Evolutionary conservation across 2,888 invertebrate genomes (phyloP), one percentile per base, ranked within the genome.

Genomic region (Zygothrica quintamaculata): DNA sequence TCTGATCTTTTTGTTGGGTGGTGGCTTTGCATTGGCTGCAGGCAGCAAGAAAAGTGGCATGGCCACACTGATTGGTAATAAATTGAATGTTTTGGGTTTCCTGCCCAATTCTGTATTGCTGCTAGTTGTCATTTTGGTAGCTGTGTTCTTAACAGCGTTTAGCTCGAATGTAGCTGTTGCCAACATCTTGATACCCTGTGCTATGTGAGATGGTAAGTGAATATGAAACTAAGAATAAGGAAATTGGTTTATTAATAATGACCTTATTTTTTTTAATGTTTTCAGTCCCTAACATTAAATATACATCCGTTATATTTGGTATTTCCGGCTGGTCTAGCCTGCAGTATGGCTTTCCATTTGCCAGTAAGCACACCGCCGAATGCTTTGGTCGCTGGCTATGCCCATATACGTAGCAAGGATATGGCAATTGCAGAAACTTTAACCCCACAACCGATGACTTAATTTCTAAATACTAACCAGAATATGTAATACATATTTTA

Each of bases 311-410:
- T 98, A 58, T 96, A 96, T 91, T 92, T 98, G 89, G 97, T 98
- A 94, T 92, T 98, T 78, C 97, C 98, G 0, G 96, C 97, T 0
- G 94, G 97, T 0, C 92, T 98, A 16, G 95, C 96, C 15, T 97
- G 97, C 89, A 97, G 97, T 51, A 97, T 97, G 92, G 97, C 96
- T 6, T 96, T 98, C 93, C 97, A 97, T 93, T 93, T 98, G 90
- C 98, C 98, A 0, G 98, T 98, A 9, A 98, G 97, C 43, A 98
- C 98, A 0, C 98, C 98, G 1, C 98, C 98, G 11, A 98, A 98
- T 91, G 98, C 98, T 2, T 96, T 99, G 61, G 97, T 96, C 0
- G 96, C 96, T 13, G 96, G 95, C 0, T 95, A 96, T 8, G 95
- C 95, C 1, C 94, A 94, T 79, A 96, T 97, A 91, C 94, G 93